Evolutionary conservation across 2,888 invertebrate species (phyloP).

Genomic region (Rhagophthalmus giganteus): DNA sequence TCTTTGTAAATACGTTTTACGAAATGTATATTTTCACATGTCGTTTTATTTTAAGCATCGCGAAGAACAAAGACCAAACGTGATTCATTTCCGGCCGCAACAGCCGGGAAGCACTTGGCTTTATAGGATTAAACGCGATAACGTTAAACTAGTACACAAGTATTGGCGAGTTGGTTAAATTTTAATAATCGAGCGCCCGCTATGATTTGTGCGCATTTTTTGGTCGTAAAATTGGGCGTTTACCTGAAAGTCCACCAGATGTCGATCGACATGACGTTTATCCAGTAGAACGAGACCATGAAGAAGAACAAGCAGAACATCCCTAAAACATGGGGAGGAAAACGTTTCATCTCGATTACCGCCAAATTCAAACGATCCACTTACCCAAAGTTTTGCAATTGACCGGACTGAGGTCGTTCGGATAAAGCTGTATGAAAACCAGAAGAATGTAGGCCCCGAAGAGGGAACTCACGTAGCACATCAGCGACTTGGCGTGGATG

Average conservation of each 20-base stretch:
- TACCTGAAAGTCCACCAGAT: conserved; percentile 84
- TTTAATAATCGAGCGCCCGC: background rate
- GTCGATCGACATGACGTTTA: conserved; percentile 85
- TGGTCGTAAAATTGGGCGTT: conserved; percentile 35
- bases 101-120: background rate
- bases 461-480: conserved; percentile 72
- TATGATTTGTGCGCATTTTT: background rate
- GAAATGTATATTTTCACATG: background rate
- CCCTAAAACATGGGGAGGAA: conserved; percentile 67
- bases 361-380: too few species aligned
- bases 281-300: conserved; percentile 82
- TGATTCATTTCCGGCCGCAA: background rate
- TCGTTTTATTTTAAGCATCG: background rate
- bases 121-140: background rate
- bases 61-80: background rate
- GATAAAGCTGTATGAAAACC: conserved; percentile 56
- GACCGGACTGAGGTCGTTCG: background rate
- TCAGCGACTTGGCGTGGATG: conserved; percentile 75
- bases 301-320: conserved; percentile 76
- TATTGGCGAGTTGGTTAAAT: background rate
- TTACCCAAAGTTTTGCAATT: conserved; percentile 14
- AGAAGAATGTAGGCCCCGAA: conserved; percentile 66
- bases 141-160: background rate
- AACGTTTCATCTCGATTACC: too few species aligned
- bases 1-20: too few species aligned